A percentile compares a stretch with the other conserved stretches of the same genome.
These are phyloP conservation scores for Peromyscus polionotus DNA, from an alignment of 2,113 vertebrate species.

Conservation along the genomic window DNA sequence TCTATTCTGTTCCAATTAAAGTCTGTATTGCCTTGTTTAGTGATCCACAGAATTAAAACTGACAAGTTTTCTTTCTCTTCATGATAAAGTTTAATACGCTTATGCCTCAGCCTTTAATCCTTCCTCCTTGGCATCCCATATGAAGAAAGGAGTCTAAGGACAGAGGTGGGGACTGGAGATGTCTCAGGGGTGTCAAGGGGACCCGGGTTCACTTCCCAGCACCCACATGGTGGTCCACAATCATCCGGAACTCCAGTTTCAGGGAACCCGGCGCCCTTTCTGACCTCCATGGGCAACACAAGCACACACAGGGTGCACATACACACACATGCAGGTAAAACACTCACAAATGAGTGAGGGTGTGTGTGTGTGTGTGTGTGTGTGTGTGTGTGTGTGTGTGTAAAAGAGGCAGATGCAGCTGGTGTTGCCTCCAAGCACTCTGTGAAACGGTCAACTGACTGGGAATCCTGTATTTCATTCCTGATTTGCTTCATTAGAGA, in stretches of 20 bases:
- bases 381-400: background rate
- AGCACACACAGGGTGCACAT: background rate
- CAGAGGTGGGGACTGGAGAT: background rate
- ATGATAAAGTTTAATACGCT: conserved; percentile 68
- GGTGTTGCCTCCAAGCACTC: background rate
- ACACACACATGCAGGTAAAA: background rate
- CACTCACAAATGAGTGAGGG: background rate
- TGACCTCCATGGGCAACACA: background rate
- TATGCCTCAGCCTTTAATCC: conserved; percentile 66
- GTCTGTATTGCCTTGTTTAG: conserved; percentile 63
- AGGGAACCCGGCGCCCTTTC: background rate
- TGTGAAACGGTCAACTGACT: background rate
- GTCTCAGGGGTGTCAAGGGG: background rate
- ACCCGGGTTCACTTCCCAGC: background rate
- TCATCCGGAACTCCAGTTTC: background rate
- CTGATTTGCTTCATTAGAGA: conserved; percentile 42
- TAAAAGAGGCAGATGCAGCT: background rate
- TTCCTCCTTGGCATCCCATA: conserved; percentile 48
- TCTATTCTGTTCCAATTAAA: conserved; percentile 70
- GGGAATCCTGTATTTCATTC: conserved; percentile 1
- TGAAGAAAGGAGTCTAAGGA: conserved; percentile 7
- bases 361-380: background rate
- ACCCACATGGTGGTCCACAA: background rate
- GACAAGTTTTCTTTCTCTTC: conserved; percentile 70
- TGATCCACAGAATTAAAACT: conserved; percentile 75